phyloP scores from a whole-genome alignment of 2,888 invertebrate genomes.

The Tillus elongatus region DNA sequence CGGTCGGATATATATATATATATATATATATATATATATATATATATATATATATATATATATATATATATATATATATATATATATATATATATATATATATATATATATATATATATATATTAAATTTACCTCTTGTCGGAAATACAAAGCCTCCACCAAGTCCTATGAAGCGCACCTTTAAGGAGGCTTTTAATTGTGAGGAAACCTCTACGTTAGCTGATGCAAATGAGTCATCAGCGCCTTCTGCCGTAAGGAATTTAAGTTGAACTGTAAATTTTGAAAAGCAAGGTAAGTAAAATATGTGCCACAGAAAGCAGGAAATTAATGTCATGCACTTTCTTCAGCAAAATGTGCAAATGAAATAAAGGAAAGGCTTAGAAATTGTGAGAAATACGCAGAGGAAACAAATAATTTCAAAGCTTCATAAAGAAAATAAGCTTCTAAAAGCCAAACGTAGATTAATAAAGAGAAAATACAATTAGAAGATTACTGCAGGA shows the following conservation, averaged over 20 bases:
- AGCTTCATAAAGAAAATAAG: slow-evolving; percentile 2
- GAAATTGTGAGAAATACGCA: slow-evolving; percentile 1
- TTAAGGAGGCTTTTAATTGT: slow-evolving; percentile 3
- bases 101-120: too few relatives aligned
- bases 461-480: neutral
- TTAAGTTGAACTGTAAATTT: neutral
- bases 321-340: neutral
- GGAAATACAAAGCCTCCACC: neutral
- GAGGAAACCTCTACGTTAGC: neutral
- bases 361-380: neutral
- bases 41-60: too few relatives aligned
- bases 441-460: neutral
- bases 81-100: too few relatives aligned
- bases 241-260: neutral
- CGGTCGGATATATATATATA: too few relatives aligned
- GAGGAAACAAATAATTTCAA: neutral
- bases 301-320: neutral
- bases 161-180: neutral
- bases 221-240: neutral
- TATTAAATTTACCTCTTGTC: slow-evolving; percentile 1
- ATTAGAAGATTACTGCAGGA: neutral
- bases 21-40: too few relatives aligned
- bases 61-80: too few relatives aligned
- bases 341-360: neutral
- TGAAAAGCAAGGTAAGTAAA: slow-evolving; percentile 2